Base-by-base conservation (phyloP, 2,888 invertebrate species). In the Neoascia interrupta region DNA sequence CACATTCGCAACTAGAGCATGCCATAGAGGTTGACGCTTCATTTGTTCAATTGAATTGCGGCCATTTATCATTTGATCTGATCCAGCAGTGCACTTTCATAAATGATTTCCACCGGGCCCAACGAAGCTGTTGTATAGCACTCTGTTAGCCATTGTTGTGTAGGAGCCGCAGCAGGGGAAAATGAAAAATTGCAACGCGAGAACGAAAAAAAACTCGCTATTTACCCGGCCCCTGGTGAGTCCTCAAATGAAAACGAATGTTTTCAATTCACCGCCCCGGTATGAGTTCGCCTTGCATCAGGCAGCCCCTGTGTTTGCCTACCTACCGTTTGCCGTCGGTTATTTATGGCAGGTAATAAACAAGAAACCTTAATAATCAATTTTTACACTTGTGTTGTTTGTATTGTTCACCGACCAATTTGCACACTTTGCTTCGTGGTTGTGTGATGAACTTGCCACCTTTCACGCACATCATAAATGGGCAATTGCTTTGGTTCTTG, bases 341-440 rank as follows among this genome's bases (percentile, higher is more conserved):
- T 56, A 69, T 69, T 69, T 69, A 69, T 60, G 34, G 21, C 31
- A 43, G 69, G 58, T 58, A 69, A 69, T 69, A 69, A 69, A 69
- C 58, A 69, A 69, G 51, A 69, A 60, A 49, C 49, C 69, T 58
- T 69, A 49, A 69, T 60, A 69, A 69, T 69, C 69, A 60, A 69
- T 70, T 70, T 70, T 70, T 53, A 61, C 60, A 60, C 51, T 60
- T 47, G 51, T 28, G 34, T 53, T 68, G 47, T 49, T 34, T 53
- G 41, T 18, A 19, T 39, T 39, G 19, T 39, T 39, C 39, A 31
- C 13, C 41, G 49, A 58, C 58, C 58, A 39, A 58, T 49, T 49
- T 68, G 18, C 23, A 68, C 56, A 47, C n/a, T n/a, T n/a, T n/a
- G n/a, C n/a, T n/a, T n/a, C n/a, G n/a, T n/a, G n/a, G n/a, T n/a